Evolutionary conservation across 2,888 invertebrate genomes (phyloP).

Genomic region (Epinotia ramella): DNA sequence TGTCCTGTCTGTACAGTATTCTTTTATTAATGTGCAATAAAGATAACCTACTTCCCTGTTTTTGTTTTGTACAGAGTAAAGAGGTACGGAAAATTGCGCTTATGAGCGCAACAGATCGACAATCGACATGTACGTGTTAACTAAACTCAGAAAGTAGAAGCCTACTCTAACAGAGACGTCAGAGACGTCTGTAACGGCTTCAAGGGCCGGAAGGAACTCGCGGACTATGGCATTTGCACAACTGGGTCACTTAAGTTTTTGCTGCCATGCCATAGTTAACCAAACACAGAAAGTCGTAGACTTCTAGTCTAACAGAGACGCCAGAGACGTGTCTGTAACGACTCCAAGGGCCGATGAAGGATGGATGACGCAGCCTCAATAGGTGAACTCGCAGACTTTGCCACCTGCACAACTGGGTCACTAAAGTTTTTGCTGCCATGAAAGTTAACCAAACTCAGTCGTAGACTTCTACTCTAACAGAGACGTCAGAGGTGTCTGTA

Average conservation of each 20-base stretch:
- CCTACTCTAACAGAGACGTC: not conserved
- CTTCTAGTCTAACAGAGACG: not conserved
- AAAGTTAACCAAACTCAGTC: no score
- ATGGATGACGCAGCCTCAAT: slow-evolving; percentile 2
- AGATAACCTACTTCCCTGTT: no score
- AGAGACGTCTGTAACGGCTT: not conserved
- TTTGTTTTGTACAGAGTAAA: no score
- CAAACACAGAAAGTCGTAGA: not conserved
- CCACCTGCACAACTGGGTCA: slow-evolving; percentile 28
- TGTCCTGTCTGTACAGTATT: no score
- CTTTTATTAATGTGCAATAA: no score
- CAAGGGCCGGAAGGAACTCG: not conserved
- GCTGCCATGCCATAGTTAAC: no score
- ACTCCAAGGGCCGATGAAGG: slow-evolving; percentile 3
- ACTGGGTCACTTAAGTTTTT: slow-evolving; percentile 3
- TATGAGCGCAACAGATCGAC: no score
- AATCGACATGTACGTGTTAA: no score
- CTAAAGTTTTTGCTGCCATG: not conserved
- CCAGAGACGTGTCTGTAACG: not conserved
- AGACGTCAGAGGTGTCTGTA: not conserved
- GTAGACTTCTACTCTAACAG: not conserved
- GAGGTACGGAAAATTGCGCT: no score
- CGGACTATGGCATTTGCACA: slow-evolving; percentile 6
- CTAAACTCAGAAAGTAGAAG: not conserved
- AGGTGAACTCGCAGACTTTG: not conserved